phyloP scores from a whole-genome alignment of 2,113 vertebrate species.

The Hemicordylus capensis region DNA sequence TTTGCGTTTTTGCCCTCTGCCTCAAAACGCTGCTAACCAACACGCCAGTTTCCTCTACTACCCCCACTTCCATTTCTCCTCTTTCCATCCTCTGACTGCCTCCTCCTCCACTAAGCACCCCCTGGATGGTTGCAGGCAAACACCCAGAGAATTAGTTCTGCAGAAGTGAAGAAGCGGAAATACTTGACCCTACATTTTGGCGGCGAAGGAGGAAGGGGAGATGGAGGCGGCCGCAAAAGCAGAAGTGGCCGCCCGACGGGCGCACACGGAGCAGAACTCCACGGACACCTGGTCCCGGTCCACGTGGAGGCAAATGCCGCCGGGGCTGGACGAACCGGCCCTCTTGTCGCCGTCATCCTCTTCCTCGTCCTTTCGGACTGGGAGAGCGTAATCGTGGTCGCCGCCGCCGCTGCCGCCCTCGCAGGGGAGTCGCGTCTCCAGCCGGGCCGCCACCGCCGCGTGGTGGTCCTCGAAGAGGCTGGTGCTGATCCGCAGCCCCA shows the following conservation, averaged over 20 bases:
- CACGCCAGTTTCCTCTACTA: conserved; percentile 7
- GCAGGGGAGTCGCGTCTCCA: not conserved
- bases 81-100: conserved; percentile 62
- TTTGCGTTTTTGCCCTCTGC: no score
- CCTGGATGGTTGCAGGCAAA: conserved; percentile 31
- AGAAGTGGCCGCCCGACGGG: conserved; percentile 79
- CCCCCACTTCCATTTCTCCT: conserved; percentile 52
- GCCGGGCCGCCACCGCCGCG: not conserved
- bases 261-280: conserved; percentile 97
- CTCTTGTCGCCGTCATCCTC: conserved; percentile 59
- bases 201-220: conserved; percentile 72
- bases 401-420: conserved; percentile 85
- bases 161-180: conserved; percentile 38
- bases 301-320: conserved; percentile 94
- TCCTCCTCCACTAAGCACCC: conserved; percentile 62
- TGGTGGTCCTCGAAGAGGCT: conserved; percentile 89
- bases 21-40: no score
- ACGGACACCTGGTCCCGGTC: conserved; percentile 96
- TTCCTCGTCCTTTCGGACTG: conserved; percentile 46
- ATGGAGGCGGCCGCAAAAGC: not conserved
- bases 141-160: not conserved
- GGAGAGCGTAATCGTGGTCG: conserved; percentile 70
- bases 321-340: conserved; percentile 82
- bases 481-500: conserved; percentile 91
- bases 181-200: conserved; percentile 99